phyloP scores from a whole-genome alignment of 2,888 invertebrate species.

The Chydorus sphaericus region DNA sequence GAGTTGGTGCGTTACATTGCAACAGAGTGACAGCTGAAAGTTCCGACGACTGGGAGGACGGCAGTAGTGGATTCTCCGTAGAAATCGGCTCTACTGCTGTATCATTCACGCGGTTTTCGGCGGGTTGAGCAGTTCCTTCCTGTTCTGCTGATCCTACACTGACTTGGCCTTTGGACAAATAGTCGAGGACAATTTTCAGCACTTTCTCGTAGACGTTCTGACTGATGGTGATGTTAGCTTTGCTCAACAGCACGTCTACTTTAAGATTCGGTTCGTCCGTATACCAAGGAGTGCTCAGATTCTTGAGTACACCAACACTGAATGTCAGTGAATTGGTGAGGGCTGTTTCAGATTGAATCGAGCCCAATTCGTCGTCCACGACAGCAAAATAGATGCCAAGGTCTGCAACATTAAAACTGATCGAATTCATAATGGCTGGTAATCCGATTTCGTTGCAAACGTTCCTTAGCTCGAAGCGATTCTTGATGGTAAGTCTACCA shows the following conservation, averaged over 20 bases:
- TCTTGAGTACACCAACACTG: constrained; percentile 59
- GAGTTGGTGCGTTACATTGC: not conserved
- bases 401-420: constrained; percentile 62
- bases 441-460: constrained; percentile 28
- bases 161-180: constrained; percentile 55
- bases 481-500: constrained; percentile 60
- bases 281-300: constrained; percentile 67
- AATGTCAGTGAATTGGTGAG: constrained; percentile 74
- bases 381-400: constrained; percentile 48
- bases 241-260: constrained; percentile 61
- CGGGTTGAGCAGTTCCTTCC: not conserved
- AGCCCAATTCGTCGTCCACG: constrained; percentile 33
- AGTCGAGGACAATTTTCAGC: constrained; percentile 71
- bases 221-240: constrained; percentile 47
- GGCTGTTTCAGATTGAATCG: constrained; percentile 38
- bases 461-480: constrained; percentile 43
- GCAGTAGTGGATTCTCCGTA: not conserved
- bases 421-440: constrained; percentile 63
- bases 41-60: not conserved
- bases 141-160: not conserved
- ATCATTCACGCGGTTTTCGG: too few species aligned
- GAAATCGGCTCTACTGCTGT: not conserved
- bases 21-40: not conserved
- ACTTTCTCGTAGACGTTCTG: constrained; percentile 70
- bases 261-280: constrained; percentile 67